Evolutionary conservation across 2,113 vertebrate genomes (phyloP), one percentile per base, ranked within the genome.

Genomic region (Malurus elegans): DNA sequence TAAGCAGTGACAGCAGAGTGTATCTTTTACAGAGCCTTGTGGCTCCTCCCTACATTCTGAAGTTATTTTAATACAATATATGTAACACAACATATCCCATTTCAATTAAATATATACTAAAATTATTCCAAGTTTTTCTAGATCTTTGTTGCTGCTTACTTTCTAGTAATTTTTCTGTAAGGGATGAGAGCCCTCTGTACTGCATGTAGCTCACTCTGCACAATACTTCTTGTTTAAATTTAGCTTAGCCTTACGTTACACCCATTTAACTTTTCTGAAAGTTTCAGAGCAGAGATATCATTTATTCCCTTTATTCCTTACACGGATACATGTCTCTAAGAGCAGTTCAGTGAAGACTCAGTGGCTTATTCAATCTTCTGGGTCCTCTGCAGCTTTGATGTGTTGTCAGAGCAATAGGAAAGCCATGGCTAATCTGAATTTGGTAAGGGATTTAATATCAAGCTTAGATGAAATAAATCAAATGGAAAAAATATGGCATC

Each of bases 401-500:
- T 86, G 28, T 65, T 93, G 81, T 96, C 79, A 86, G 90, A 92
- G 90, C 71, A 86, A 60, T 64, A 51, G 72, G 18, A 67, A 94
- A 90, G 28, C 71, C 72, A 83, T 47, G 28, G 56, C n/a, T 80
- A 92, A 94, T 90, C 79, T 83, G 75, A 95, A 90, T 93, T 93
- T 83, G 82, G 92, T 86, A 83, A 93, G 67, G 88, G 67, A 93
- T 86, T 94, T 96, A 82, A 86, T 93, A 95, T 90, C 66, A 83
- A 94, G 34, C 50, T 58, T 38, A 61, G 71, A 90, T 86, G 56
- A 95, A 96, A 90, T 83, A 94, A 94, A 88, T 95, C 60, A 93
- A 84, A 95, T 92, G 47, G 67, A 90, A 97, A 94, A 96, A 94
- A 83, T 38, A 58, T 56, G 60, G 64, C 85, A 93, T 96, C 90